Percentiles rank a stretch among this genome's conserved stretches.
Evolutionary conservation across 2,113 vertebrate species (phyloP).

Genomic region (Cephalopterus ornatus): DNA sequence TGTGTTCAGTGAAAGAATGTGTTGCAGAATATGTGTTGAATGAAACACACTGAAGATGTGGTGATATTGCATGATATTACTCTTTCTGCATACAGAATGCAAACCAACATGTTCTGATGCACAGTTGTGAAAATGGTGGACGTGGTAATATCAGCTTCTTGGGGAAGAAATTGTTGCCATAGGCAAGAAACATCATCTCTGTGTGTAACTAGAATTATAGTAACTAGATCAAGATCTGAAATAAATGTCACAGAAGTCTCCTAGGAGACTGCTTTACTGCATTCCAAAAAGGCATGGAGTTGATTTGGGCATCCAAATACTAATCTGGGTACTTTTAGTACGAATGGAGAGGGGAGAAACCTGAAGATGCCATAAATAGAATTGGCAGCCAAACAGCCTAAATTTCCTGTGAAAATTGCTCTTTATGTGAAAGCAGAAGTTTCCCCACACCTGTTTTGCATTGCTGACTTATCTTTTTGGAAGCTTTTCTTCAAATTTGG

Average conservation of each 20-base stretch:
- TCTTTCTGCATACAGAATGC: background rate
- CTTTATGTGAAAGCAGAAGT: background rate
- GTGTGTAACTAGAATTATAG: background rate
- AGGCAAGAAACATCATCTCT: background rate
- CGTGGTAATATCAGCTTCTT: background rate
- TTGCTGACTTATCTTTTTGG: background rate
- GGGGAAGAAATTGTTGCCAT: background rate
- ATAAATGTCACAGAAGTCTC: background rate
- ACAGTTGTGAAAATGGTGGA: background rate
- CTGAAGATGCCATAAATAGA: conserved; percentile 10
- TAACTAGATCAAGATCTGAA: background rate
- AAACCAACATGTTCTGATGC: background rate
- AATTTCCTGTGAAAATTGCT: background rate
- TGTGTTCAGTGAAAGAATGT: background rate
- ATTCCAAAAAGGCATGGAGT: background rate
- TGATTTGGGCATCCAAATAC: conserved; percentile 19
- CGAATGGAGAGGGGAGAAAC: background rate
- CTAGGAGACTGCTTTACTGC: background rate
- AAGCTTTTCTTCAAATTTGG: background rate
- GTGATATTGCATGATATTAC: background rate
- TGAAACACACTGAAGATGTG: background rate
- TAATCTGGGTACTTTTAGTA: background rate
- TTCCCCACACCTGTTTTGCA: conserved; percentile 12
- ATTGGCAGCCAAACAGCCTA: background rate
- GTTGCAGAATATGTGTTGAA: background rate